Evolutionary conservation across 2,113 vertebrate genomes (phyloP), one percentile per base, ranked within the genome.

Genomic region (Alosa alosa): DNA sequence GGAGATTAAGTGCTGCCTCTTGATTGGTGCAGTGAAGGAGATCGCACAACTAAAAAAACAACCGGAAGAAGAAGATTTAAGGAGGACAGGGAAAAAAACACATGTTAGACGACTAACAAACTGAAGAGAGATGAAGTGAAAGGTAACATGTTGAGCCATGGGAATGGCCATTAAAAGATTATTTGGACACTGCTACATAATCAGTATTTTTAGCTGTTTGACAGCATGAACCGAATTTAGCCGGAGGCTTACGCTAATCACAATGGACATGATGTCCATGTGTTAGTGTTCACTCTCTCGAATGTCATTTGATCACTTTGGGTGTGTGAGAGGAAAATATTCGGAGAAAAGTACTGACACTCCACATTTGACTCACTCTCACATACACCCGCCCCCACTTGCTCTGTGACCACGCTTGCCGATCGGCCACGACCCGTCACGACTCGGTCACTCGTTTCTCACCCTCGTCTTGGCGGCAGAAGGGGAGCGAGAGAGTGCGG

Each of bases 11-110:
- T 83, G 46, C 87, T 87, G 84, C 81, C 6, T 50, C 82, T 81
- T 87, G 84, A 90, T 88, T 90, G 84, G 89, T 87, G 17, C 50
- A 83, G 86, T 83, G 52, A 87, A 88, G 87, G 86, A 57, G 84
- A 85, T 25, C 25, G 64, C 64, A 72, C 64, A 31, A 36, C 64
- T 72, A 31, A 72, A 72, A 25, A 25, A 72, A 36, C 25, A 0
- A 72, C 64, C 25, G 25, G 64, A 72, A 72, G 64, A 72, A 25
- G 64, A 72, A 60, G 50, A 64, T 25, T 36, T 25, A 36, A 25
- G 25, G 22, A 68, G 60, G 50, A 13, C 1, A 11, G 31, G 13
- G 64, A 7, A 72, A 9, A 36, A 36, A 60, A 60, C 6, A 22
- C 4, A 31, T 72, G 64, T 31, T 25, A 72, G 64, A 72, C 25